Evolutionary conservation across 1,140 invertebrate species (phyloP).

Genomic region (Chionoecetes opilio): DNA sequence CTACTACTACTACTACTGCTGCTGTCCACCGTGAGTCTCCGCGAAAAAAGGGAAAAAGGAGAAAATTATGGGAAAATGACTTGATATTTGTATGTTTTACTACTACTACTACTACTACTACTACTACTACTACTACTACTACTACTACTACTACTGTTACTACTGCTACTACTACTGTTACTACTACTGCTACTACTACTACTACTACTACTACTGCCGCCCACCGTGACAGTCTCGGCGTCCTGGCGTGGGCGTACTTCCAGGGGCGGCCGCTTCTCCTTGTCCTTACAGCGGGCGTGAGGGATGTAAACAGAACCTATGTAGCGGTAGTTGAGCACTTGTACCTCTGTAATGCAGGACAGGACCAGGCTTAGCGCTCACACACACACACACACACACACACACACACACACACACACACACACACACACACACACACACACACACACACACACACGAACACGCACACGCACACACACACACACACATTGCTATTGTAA

Average conservation of each 20-base stretch:
- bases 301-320: constrained; percentile 74
- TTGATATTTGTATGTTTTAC: too few species aligned
- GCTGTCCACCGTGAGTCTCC: too few species aligned
- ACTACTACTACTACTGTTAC: background rate
- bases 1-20: too few species aligned
- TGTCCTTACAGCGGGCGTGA: constrained; percentile 72
- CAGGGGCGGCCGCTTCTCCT: constrained; percentile 63
- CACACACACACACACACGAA: too few species aligned
- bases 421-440: too few species aligned
- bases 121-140: background rate
- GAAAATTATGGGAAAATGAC: too few species aligned
- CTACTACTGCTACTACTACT: background rate
- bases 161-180: background rate
- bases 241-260: constrained; percentile 42
- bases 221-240: constrained; percentile 49
- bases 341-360: constrained; percentile 54
- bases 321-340: constrained; percentile 73
- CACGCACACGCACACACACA: background rate
- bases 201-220: background rate
- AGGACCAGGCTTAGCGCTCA: background rate
- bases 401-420: too few species aligned
- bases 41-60: too few species aligned
- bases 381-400: background rate
- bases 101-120: constrained; percentile 20
- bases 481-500: background rate